Evolutionary conservation across 1,140 invertebrate species (phyloP).

Genomic region (Calycopis cecrops): DNA sequence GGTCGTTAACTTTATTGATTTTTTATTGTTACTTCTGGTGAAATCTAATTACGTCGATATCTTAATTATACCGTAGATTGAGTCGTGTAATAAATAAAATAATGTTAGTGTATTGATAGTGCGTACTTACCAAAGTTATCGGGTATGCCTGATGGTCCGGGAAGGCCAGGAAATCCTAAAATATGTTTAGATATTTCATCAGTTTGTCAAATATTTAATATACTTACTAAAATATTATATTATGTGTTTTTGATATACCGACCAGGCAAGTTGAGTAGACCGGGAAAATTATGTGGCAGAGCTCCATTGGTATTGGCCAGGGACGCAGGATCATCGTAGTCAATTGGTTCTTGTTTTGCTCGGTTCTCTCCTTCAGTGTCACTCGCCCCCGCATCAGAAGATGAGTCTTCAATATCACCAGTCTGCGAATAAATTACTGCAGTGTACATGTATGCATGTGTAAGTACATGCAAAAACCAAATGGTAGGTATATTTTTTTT

Average conservation of each 20-base stretch:
- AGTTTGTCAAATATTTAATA: too few relatives aligned
- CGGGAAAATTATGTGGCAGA: slow-evolving; percentile 66
- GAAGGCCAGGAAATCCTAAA: slow-evolving; percentile 75
- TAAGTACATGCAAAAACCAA: too few relatives aligned
- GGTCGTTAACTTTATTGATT: slow-evolving; percentile 37
- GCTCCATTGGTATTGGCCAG: slow-evolving; percentile 81
- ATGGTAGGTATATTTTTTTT: too few relatives aligned
- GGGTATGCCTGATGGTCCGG: slow-evolving; percentile 89
- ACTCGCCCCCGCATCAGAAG: slow-evolving; percentile 79
- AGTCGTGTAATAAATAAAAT: slow-evolving; percentile 43
- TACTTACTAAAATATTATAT: too few relatives aligned
- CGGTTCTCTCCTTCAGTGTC: slow-evolving; percentile 77
- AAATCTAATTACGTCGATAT: slow-evolving; percentile 42
- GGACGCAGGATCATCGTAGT: slow-evolving; percentile 80
- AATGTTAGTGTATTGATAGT: slow-evolving; percentile 26
- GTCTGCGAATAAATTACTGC: slow-evolving; percentile 20
- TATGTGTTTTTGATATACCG: slow-evolving; percentile 17
- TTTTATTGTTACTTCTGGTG: slow-evolving; percentile 35
- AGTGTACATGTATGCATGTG: too few relatives aligned
- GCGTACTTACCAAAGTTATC: slow-evolving; percentile 88
- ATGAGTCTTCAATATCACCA: slow-evolving; percentile 84
- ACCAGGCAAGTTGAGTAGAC: slow-evolving; percentile 62
- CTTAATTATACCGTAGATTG: slow-evolving; percentile 40
- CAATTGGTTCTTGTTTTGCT: slow-evolving; percentile 78
- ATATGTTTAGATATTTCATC: slow-evolving; percentile 15